Base-by-base conservation (phyloP, 2,888 invertebrate genomes). In the Amphipyra tragopoginis region DNA sequence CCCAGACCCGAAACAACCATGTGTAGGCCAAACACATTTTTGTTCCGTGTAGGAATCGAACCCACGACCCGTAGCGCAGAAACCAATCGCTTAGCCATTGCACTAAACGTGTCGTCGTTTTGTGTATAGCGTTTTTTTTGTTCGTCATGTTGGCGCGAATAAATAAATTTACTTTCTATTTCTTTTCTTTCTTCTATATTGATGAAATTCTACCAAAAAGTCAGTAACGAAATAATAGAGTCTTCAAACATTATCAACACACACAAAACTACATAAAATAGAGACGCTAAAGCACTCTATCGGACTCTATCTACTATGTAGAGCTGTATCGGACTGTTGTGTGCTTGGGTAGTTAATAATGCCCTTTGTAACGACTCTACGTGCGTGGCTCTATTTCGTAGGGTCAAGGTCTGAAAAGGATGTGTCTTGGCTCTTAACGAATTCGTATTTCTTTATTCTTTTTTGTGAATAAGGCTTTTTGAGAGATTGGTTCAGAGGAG, bases 331-430 rank as follows among this genome's bases (percentile, higher is more conserved):
- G 39, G 65, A 52, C 49, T 59, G 52, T 60, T 66, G 73, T 79
- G 52, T 79, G 72, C 65, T 72, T 57, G 70, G 64, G 66, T 68
- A 77, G 78, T 80, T 82, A 78, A 78, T 80, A 77, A 76, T 79
- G 74, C 78, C 73, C 72, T 81, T 81, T 82, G 79, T 80, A 72
- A 80, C 65, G 76, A 71, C 58, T 75, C 51, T 72, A 69, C 72
- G 70, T 77, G 68, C 57, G 70, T 56, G 63, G 58, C 64, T 76
- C 68, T 52, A 67, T 65, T 36, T 62, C 59, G 54, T 57, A 60
- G 65, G 78, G 71, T 77, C 80, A 83, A 68, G 82, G 80, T 68
- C 75, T 71, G 57, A 55, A 52, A 65, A 72, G 76, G 74, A 76
- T 69, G 39, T 72, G 60, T 65, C 42, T 33, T 56, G 69, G 43